Evolutionary conservation across 2,888 invertebrate species (phyloP), one percentile per base, ranked within the genome.

Genomic region (Eristalis intricaria): DNA sequence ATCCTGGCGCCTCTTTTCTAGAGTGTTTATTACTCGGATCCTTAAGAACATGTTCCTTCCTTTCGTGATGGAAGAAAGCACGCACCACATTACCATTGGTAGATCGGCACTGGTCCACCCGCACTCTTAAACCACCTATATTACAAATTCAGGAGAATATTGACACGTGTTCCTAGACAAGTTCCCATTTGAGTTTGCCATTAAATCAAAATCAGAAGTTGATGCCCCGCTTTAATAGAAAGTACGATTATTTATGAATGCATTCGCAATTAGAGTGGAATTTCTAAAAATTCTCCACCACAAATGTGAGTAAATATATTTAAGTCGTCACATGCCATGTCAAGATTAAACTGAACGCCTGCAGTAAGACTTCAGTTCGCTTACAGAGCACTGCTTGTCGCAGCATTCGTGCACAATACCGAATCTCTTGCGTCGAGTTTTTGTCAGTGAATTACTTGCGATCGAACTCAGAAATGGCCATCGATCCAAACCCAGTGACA

Each of bases 361-460:
- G 7, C 71, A 71, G 7, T 61, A 71, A 0, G 61, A 26, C 38
- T n/a, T 40, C 10, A 71, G 35, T n/a, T 71, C 71, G 11, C 15
- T 7, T 0, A 61, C 13, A 10, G 71, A 10, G 15, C 71, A 71
- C n/a, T 58, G 26, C 11, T 61, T 60, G 3, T 61, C 32, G n/a
- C 71, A 71, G 38, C 71, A 71, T 26, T 71, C 61, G 29, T 61
- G 32, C n/a, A 26, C 61, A 29, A 71, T 71, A 35, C 61, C 71
- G 4, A n/a, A 1, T 19, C 61, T 13, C 38, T 26, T 71, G 22
- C 71, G 60, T 15, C 71, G 71, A 1, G 29, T 71, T 8, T 40
- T 71, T 23, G 40, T 1, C 71, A 71, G 38, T 0, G 61, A 40
- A 5, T 61, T 60, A 13, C 15, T 5, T 4, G 26, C 60, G 3